Base-by-base conservation (phyloP, 1,140 invertebrate species). In the Fopius arisanus region DNA sequence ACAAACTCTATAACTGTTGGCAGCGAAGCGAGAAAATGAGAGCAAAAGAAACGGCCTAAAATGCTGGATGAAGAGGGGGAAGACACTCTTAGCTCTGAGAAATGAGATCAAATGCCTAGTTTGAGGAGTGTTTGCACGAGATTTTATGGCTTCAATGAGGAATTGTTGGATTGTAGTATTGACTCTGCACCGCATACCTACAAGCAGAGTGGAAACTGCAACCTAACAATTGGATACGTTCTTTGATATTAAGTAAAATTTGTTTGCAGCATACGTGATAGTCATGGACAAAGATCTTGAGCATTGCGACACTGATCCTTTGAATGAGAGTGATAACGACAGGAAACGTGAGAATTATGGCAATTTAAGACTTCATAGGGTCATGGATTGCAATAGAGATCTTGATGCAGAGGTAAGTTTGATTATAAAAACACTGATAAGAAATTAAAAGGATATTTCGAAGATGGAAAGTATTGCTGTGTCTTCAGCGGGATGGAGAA, bases 401-500 rank as follows among this genome's bases (percentile, higher is more conserved):
- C 19, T 16, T 19, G 67, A 75, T 67, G 48, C 41, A n/a, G 73
- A 70, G 68, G 73, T 75, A 67, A 67, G 28, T 63, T 37, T 67
- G 28, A 19, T 21, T 31, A 31, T 16, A n/a, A n/a, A n/a, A n/a
- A n/a, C n/a, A n/a, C n/a, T n/a, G n/a, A n/a, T n/a, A n/a, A n/a
- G n/a, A n/a, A n/a, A n/a, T n/a, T n/a, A n/a, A n/a, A n/a, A n/a
- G n/a, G n/a, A n/a, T n/a, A n/a, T n/a, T n/a, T n/a, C n/a, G n/a
- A n/a, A n/a, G 26, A 28, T 28, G 29, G 12, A 37, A 37, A 37
- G 33, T 37, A 37, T 10, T 7, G n/a, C 5, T 16, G 14, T 16
- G 66, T 74, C 67, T 75, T 59, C 63, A 84, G 82, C 79, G 81
- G 71, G 79, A 83, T 9, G 51, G 79, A 66, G 81, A 83, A 21